These are phyloP conservation scores for Apocheima hispidaria DNA, from an alignment of 2,888 invertebrate genomes.

Conservation along the genomic window DNA sequence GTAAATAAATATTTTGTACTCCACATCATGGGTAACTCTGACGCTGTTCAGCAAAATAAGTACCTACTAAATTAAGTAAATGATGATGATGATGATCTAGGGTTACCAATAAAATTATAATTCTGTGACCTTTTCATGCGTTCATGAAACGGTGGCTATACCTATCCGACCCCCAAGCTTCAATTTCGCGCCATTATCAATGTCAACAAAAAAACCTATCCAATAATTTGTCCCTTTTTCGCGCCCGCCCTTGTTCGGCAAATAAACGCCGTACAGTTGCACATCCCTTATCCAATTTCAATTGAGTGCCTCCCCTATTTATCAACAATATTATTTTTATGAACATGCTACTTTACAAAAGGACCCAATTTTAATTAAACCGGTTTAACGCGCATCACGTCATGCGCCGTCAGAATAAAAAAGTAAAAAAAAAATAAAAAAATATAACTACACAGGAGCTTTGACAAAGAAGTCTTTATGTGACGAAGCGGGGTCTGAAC, in stretches of 20 bases:
- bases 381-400: conserved; percentile 64
- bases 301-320: conserved; percentile 62
- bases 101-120: too few species aligned
- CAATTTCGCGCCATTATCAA: conserved; percentile 73
- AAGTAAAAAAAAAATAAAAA: conserved; percentile 50
- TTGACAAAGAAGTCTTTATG: conserved; percentile 75
- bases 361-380: conserved; percentile 79
- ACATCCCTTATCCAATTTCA: conserved; percentile 54
- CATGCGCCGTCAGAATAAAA: conserved; percentile 50
- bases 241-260: conserved; percentile 54
- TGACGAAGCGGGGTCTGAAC: conserved; percentile 64
- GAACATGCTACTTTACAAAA: conserved; percentile 64
- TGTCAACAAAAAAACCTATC: conserved; percentile 72
- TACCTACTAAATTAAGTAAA: too few species aligned
- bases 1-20: too few species aligned
- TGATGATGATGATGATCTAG: too few species aligned
- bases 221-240: conserved; percentile 57
- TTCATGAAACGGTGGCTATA: conserved; percentile 23
- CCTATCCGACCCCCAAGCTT: conserved; percentile 48
- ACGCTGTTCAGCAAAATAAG: too few species aligned
- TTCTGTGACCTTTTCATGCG: neutral
- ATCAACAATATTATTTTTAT: conserved; percentile 80
- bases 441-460: conserved; percentile 55
- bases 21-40: too few species aligned
- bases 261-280: conserved; percentile 53